These are phyloP conservation scores for Macrotus californicus DNA, from an alignment of 2,113 vertebrate genomes.

Conservation along the genomic window DNA sequence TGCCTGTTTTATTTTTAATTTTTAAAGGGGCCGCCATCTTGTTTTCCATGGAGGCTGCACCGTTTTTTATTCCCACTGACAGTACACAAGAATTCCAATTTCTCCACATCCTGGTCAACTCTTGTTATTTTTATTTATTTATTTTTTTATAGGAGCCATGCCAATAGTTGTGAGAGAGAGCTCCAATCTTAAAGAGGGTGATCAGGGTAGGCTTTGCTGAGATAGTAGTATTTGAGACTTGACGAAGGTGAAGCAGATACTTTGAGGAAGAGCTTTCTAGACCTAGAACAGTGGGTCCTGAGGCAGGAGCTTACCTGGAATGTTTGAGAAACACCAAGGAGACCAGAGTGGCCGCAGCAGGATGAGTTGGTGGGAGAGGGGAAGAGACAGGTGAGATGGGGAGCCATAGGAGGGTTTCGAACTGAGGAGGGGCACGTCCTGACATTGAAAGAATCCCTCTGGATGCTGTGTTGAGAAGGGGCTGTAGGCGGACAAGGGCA, in stretches of 20 bases:
- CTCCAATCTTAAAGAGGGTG: neutral
- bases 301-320: neutral
- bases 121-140: neutral
- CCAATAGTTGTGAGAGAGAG: neutral
- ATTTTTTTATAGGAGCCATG: neutral
- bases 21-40: neutral
- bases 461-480: neutral
- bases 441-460: neutral
- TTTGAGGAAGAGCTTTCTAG: neutral
- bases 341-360: neutral
- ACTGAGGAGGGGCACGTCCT: neutral
- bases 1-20: neutral
- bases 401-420: neutral
- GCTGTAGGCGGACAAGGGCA: neutral
- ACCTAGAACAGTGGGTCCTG: neutral
- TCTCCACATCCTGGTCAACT: neutral
- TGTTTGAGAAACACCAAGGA: neutral
- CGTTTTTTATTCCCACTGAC: neutral
- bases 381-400: neutral
- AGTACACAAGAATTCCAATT: neutral
- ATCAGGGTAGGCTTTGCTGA: neutral
- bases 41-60: neutral
- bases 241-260: neutral
- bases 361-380: too few relatives aligned
- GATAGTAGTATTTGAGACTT: neutral